Conservation (phyloP, 2,113 vertebrate species). For the Cettia cetti region DNA sequence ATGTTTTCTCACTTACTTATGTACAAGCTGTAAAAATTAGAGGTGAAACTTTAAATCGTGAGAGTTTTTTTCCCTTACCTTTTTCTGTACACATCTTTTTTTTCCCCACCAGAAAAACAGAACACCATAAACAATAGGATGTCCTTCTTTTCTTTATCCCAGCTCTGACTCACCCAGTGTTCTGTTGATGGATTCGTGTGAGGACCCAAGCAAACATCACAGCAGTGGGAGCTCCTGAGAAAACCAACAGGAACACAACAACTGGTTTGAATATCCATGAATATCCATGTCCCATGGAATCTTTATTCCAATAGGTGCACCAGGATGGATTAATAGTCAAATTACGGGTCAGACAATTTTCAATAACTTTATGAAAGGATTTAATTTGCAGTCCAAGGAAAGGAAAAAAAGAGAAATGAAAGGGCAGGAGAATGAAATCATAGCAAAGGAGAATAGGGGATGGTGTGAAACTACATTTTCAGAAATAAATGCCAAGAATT, state of each 20-base stretch:
- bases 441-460: neutral
- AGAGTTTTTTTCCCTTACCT: accelerated
- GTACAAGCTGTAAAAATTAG: neutral
- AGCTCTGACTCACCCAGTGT: constrained; percentile 64
- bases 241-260: neutral
- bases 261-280: neutral
- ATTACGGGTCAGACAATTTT: neutral
- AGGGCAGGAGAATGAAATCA: neutral
- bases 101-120: accelerated
- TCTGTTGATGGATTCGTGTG: constrained; percentile 63
- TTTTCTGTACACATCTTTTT: neutral
- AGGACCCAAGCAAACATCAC: constrained; percentile 66
- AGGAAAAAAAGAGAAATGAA: neutral
- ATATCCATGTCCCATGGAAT: accelerated
- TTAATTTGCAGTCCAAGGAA: neutral
- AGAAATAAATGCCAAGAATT: neutral
- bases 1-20: neutral
- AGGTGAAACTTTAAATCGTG: accelerated
- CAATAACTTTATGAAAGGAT: neutral
- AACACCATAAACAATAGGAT: neutral
- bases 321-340: neutral
- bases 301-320: neutral
- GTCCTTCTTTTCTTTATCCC: neutral
- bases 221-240: constrained; percentile 59
- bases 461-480: neutral